Evolutionary conservation across 2,888 invertebrate species (phyloP).

Genomic region (Eumerus sabulonum): DNA sequence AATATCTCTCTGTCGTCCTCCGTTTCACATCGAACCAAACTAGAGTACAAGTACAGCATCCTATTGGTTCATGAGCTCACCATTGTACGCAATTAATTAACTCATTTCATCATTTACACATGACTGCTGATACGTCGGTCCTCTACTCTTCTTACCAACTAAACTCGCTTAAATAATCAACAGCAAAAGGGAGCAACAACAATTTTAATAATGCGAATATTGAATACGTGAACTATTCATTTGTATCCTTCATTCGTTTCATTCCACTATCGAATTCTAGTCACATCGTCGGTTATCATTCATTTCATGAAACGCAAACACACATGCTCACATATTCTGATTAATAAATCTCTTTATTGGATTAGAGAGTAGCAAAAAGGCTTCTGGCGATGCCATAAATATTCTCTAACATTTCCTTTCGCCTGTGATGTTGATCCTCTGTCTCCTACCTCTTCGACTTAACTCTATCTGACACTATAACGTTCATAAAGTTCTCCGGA

Average conservation of each 20-base stretch:
- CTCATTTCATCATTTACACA: constrained; percentile 52
- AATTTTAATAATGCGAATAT: constrained; percentile 67
- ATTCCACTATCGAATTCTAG: constrained; percentile 27
- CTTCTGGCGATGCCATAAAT: constrained; percentile 60
- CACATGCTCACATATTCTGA: constrained; percentile 40
- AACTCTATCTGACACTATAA: too few relatives aligned
- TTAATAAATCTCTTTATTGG: constrained; percentile 67
- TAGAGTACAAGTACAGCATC: too few relatives aligned
- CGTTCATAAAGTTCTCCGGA: too few relatives aligned
- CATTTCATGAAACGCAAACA: constrained; percentile 48
- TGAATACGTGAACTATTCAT: constrained; percentile 63
- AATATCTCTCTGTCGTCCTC: constrained; percentile 2
- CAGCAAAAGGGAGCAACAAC: constrained; percentile 40
- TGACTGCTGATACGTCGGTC: constrained; percentile 58
- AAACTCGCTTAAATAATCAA: constrained; percentile 21
- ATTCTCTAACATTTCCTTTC: constrained; percentile 60
- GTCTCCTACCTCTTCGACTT: too few relatives aligned
- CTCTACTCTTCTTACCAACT: not conserved
- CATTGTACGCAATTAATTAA: constrained; percentile 40
- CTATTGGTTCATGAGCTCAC: constrained; percentile 37
- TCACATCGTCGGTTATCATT: constrained; percentile 58
- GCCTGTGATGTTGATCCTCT: constrained; percentile 4
- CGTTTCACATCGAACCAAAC: constrained; percentile 17
- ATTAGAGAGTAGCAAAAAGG: constrained; percentile 52
- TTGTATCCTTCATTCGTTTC: constrained; percentile 1